A percentile compares a stretch with the other conserved stretches of the same genome.
Evolutionary conservation across 2,797 vertebrate species (phyloP).

Genomic region (Parauchenoglanis punctatus): DNA sequence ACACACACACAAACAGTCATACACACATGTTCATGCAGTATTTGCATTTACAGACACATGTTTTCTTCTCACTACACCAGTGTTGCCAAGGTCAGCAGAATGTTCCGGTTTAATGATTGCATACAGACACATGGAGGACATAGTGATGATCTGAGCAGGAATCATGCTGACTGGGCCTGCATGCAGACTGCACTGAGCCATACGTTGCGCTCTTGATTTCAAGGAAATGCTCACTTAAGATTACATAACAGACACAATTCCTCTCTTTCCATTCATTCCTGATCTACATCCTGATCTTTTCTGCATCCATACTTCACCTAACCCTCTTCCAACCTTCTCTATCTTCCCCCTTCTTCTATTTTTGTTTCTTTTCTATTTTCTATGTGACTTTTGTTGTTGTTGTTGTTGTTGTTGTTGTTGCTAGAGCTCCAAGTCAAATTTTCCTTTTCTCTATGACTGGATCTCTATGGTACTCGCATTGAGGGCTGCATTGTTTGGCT

Average conservation of each 20-base stretch:
- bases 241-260: neutral
- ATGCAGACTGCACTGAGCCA: neutral
- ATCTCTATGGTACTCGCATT: neutral
- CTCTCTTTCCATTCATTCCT: conserved; percentile 23
- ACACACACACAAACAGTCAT: neutral
- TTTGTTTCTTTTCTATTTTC: neutral
- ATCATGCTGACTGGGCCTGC: conserved; percentile 23
- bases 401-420: neutral
- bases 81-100: conserved; percentile 43
- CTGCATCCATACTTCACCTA: conserved; percentile 53
- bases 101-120: conserved; percentile 32
- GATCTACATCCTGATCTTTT: conserved; percentile 60
- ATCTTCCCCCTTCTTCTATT: neutral
- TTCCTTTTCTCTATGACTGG: neutral
- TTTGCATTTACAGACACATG: conserved; percentile 14
- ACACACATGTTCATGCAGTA: neutral
- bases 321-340: conserved; percentile 7
- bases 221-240: conserved; percentile 6
- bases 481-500: neutral
- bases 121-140: conserved; percentile 27
- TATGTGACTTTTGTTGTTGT: neutral
- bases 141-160: conserved; percentile 32
- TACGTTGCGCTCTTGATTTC: conserved; percentile 7
- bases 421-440: neutral
- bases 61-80: neutral